phyloP scores from a whole-genome alignment of 2,113 vertebrate species.

The Pituophis catenifer region DNA sequence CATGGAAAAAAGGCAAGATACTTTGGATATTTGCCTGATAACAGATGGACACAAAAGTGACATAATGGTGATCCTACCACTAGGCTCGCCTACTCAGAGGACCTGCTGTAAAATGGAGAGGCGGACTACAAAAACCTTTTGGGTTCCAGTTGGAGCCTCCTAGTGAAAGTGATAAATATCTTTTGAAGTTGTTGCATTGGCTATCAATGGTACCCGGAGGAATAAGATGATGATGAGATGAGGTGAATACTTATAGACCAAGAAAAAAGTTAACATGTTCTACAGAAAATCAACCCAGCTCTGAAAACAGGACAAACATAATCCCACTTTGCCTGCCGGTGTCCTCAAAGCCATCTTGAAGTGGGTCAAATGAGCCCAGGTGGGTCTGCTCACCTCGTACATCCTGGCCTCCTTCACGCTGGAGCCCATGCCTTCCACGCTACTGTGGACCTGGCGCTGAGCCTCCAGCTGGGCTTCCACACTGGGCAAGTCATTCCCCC shows the following conservation, averaged over 20 bases:
- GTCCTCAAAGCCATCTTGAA: neutral
- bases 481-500: slow-evolving; percentile 90
- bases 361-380: neutral
- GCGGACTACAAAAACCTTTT: neutral
- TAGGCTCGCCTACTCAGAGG: neutral
- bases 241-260: neutral
- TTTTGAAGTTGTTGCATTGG: neutral
- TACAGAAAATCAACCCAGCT: neutral
- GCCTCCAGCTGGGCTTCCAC: slow-evolving; percentile 88
- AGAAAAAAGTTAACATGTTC: neutral
- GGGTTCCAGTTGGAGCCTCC: neutral
- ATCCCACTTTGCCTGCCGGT: neutral
- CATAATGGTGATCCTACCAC: neutral
- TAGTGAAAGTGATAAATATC: neutral
- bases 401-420: slow-evolving; percentile 87
- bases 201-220: neutral
- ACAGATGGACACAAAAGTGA: neutral
- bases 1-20: neutral
- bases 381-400: slow-evolving; percentile 75
- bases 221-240: neutral
- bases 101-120: neutral
- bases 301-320: neutral
- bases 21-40: neutral
- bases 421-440: slow-evolving; percentile 85
- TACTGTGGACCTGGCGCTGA: slow-evolving; percentile 81